These are phyloP conservation scores for Ephialtes manifestator DNA, from an alignment of 2,888 invertebrate species.

Conservation along the genomic window DNA sequence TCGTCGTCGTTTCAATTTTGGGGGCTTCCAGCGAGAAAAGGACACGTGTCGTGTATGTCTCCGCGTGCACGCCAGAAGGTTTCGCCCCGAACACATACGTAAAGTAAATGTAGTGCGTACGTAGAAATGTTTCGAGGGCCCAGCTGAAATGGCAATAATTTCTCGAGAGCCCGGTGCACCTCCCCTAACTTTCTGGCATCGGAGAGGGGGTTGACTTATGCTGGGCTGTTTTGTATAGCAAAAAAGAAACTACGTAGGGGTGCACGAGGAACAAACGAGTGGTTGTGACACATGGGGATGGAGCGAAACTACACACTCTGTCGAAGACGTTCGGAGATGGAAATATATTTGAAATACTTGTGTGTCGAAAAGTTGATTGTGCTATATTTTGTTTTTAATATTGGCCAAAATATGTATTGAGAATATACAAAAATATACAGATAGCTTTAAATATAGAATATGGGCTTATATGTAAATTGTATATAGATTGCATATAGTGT, in stretches of 20 bases:
- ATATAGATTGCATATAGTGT: too few species aligned
- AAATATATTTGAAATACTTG: background rate
- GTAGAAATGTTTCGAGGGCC: constrained; percentile 4
- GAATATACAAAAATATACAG: background rate
- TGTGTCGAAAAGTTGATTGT: background rate
- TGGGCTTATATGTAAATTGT: too few species aligned
- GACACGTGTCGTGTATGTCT: constrained; percentile 32
- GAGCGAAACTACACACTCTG: background rate
- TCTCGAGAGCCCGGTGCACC: constrained; percentile 26
- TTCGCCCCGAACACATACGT: constrained; percentile 16
- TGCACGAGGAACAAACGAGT: constrained; percentile 4
- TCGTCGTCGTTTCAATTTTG: constrained; percentile 30
- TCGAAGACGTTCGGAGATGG: background rate
- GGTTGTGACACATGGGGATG: constrained; percentile 30
- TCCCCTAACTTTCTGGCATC: constrained; percentile 9
- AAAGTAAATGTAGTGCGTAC: background rate
- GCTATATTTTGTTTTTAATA: background rate
- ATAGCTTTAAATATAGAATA: too few species aligned
- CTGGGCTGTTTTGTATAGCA: constrained; percentile 10
- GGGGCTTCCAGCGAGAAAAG: background rate
- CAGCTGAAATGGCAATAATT: constrained; percentile 39
- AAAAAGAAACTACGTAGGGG: constrained; percentile 22
- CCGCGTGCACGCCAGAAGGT: constrained; percentile 19
- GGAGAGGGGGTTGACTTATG: background rate
- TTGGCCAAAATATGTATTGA: background rate